Base-by-base conservation (phyloP, 37 sponge, comb jelly and placozoan species). In the Petrosia ficiformis region DNA sequence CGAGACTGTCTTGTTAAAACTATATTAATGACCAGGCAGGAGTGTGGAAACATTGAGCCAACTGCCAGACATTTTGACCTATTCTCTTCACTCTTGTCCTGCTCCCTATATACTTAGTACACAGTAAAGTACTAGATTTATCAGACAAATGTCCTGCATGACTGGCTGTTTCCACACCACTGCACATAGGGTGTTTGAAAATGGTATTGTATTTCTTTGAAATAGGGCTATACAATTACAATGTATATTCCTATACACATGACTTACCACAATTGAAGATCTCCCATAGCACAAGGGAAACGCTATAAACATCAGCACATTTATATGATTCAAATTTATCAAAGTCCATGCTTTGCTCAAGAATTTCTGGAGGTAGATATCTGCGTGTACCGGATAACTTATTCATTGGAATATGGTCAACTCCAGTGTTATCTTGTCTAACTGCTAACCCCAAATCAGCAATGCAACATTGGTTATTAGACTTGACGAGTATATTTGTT, bases 401-500 rank as follows among this genome's bases (percentile, higher is more conserved):
- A 22, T 61, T 11, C 5, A 29, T 5, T 6, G 63, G 63, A 6
- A 61, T n/a, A 8, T n/a, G 63, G 63, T 61, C 63, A 61, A 61
- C 63, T 26, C 11, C 52, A 40, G 24, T 68, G 4, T 26, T 26
- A 71, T 11, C 16, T 30, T 71, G n/a, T 71, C 77, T 35, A 24
- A 85, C 59, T 16, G 88, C 89, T 75, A 95, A 71, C 0, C 99
- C 99, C 0, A 98, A 74, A 44, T 98, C 99, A n/a, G 81, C 95
- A 19, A 98, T 92, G 48, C 95, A 95, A 48, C 93, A 95, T 44
- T 77, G 59, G 39, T 36, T 48, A 66, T 92, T 88, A 0, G 58
- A 42, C 71, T 93, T 89, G n/a, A 98, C 99, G n/a, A 98, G 79
- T 37, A 98, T 90, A 69, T 98, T 98, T 39, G 86, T 75, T 41